These are phyloP conservation scores for Parnassius apollo DNA, from an alignment of 2,888 invertebrate genomes.

Conservation along the genomic window DNA sequence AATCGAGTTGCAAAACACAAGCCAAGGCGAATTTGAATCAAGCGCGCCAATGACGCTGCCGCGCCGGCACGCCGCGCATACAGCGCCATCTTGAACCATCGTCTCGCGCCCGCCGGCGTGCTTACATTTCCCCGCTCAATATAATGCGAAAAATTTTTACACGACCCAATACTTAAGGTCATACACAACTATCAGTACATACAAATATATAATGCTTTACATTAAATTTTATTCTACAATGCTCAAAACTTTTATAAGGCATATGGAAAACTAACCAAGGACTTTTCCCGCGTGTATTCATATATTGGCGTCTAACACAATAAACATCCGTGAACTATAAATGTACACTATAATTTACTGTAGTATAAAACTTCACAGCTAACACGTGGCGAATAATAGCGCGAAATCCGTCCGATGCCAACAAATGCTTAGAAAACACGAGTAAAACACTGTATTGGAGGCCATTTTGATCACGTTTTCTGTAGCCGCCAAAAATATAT, in stretches of 20 bases:
- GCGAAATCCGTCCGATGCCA: background rate
- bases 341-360: slow-evolving; percentile 37
- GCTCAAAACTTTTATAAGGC: no score
- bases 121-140: slow-evolving; percentile 45
- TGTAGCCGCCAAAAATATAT: slow-evolving; percentile 71
- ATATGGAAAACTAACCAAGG: slow-evolving; percentile 5
- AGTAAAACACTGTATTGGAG: slow-evolving; percentile 55
- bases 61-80: slow-evolving; percentile 74
- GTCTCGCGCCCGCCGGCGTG: slow-evolving; percentile 64
- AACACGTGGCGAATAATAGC: slow-evolving; percentile 9
- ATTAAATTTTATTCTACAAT: no score
- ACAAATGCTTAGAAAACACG: slow-evolving; percentile 40
- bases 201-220: no score
- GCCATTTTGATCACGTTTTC: slow-evolving; percentile 81
- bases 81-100: slow-evolving; percentile 74
- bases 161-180: background rate
- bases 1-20: slow-evolving; percentile 70
- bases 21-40: slow-evolving; percentile 61
- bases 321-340: slow-evolving; percentile 48
- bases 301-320: slow-evolving; percentile 52
- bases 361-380: slow-evolving; percentile 27
- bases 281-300: slow-evolving; percentile 68
- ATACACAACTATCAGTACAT: no score
- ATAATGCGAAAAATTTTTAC: slow-evolving; percentile 20
- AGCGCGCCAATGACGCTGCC: slow-evolving; percentile 68